Evolutionary conservation across 2,113 vertebrate species (phyloP).

Genomic region (Mormyrus lacerda): DNA sequence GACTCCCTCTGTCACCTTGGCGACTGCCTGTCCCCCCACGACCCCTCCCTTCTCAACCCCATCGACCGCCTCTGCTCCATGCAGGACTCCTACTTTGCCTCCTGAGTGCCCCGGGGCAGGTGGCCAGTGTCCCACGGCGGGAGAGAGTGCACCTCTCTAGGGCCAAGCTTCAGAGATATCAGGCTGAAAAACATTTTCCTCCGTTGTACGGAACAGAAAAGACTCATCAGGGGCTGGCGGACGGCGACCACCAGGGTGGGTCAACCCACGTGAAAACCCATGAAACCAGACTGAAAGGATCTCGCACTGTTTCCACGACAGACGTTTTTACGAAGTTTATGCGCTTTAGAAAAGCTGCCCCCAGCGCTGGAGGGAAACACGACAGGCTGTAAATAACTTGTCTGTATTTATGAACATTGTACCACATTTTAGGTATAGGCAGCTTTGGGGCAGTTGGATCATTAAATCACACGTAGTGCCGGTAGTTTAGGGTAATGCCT

Average conservation of each 20-base stretch:
- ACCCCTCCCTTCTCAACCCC: conserved; percentile 78
- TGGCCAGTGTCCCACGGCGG: background rate
- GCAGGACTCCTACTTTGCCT: conserved; percentile 97
- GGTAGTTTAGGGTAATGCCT: background rate
- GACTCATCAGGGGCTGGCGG: conserved; percentile 16
- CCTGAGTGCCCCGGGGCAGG: conserved; percentile 55
- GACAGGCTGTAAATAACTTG: conserved; percentile 9
- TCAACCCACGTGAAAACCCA: conserved; percentile 28
- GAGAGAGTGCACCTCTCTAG: background rate
- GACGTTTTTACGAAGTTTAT: background rate
- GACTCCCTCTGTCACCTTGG: conserved; percentile 75
- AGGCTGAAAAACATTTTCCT: background rate
- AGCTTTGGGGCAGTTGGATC: background rate
- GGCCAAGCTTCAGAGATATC: background rate
- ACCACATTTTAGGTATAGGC: conserved; percentile 2
- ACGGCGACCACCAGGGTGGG: conserved; percentile 36
- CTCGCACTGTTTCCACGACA: background rate
- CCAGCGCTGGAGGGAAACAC: background rate
- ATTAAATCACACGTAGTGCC: background rate
- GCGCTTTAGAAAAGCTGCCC: background rate
- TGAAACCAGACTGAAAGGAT: background rate
- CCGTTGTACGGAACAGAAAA: background rate
- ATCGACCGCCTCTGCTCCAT: conserved; percentile 96
- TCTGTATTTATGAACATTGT: conserved; percentile 20
- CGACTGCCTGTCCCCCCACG: conserved; percentile 70